These are phyloP conservation scores for Drosophila tani DNA, from an alignment of 1,140 invertebrate species.

Conservation along the genomic window DNA sequence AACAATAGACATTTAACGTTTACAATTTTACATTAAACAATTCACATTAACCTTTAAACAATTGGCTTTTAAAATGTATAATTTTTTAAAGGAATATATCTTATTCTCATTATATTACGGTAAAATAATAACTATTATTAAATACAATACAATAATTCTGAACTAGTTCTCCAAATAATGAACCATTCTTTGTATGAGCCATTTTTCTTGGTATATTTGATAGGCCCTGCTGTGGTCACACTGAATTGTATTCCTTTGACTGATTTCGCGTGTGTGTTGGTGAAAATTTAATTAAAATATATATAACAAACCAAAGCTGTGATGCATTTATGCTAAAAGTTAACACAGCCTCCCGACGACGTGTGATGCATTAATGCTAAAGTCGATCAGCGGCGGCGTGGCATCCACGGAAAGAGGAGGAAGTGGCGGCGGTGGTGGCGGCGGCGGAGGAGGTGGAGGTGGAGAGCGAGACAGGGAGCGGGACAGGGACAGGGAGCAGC, in stretches of 20 bases:
- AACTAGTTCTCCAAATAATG: background rate
- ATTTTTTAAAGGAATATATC: background rate
- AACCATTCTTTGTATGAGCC: background rate
- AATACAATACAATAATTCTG: rapidly evolving
- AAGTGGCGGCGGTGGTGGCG: constrained; percentile 32
- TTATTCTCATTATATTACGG: background rate
- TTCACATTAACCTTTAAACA: too few species aligned
- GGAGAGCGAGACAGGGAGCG: constrained; percentile 16
- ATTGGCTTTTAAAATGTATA: too few species aligned
- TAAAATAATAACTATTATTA: too few species aligned
- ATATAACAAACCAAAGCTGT: background rate
- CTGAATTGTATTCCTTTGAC: constrained; percentile 12
- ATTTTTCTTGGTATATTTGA: background rate
- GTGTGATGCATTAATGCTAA: constrained; percentile 84
- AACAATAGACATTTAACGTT: too few species aligned
- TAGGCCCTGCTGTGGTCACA: background rate
- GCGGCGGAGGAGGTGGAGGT: constrained; percentile 16
- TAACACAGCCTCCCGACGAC: constrained; percentile 28
- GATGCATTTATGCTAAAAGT: constrained; percentile 18
- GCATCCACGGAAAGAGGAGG: constrained; percentile 55
- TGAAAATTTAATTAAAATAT: constrained; percentile 11
- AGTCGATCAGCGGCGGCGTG: constrained; percentile 75
- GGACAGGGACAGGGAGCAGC: constrained; percentile 15
- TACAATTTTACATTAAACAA: too few species aligned
- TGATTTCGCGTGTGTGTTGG: background rate